These are phyloP conservation scores for Pyralis farinalis DNA, from an alignment of 2,888 invertebrate genomes.

Conservation along the genomic window DNA sequence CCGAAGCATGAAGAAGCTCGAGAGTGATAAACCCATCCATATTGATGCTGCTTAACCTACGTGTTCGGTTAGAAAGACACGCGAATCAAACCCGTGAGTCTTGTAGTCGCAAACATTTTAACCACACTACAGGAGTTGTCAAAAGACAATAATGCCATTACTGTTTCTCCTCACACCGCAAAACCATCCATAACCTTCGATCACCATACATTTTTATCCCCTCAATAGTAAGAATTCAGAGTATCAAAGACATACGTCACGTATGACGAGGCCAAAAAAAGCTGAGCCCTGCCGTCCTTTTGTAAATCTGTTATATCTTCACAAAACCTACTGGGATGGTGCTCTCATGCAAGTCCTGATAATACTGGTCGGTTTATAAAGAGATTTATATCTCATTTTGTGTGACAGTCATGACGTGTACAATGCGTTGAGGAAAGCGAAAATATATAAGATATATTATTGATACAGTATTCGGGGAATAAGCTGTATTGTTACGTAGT, in stretches of 20 bases:
- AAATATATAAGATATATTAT: conserved; percentile 23
- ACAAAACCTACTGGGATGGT: not conserved
- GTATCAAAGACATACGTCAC: not conserved
- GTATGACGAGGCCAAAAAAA: not conserved
- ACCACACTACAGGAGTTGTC: too few relatives aligned
- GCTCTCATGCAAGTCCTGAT: conserved; percentile 10
- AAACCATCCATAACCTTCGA: too few relatives aligned
- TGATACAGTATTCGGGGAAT: conserved; percentile 16
- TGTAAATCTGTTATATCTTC: not conserved
- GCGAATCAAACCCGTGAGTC: too few relatives aligned
- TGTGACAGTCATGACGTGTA: conserved; percentile 26
- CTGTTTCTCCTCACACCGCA: too few relatives aligned
- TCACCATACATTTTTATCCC: too few relatives aligned
- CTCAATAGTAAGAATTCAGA: too few relatives aligned
- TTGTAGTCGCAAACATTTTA: too few relatives aligned
- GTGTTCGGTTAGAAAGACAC: too few relatives aligned
- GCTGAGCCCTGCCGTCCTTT: not conserved
- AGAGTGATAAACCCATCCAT: too few relatives aligned
- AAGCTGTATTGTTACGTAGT: conserved; percentile 1
- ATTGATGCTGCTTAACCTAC: too few relatives aligned
- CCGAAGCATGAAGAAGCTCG: too few relatives aligned
- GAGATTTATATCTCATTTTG: conserved; percentile 32
- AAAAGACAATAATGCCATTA: too few relatives aligned
- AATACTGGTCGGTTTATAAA: conserved; percentile 19
- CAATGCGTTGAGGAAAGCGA: conserved; percentile 19